Base-by-base conservation (phyloP, 2,113 vertebrate genomes). In the Ancistrus triradiatus region DNA sequence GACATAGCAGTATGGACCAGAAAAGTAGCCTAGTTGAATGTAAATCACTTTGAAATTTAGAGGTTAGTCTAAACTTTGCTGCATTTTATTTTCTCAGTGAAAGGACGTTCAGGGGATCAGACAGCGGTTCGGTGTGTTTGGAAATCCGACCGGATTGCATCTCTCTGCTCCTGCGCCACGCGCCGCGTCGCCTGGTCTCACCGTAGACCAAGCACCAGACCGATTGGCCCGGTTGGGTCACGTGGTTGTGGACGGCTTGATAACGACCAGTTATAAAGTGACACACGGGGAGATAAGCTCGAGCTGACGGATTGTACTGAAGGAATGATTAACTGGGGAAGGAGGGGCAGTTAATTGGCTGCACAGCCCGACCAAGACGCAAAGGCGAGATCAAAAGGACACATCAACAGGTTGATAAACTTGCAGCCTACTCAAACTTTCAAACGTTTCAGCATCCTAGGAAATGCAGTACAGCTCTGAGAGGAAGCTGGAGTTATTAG, bases 191-290 rank as follows among this genome's bases (percentile, higher is more conserved):
- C 43, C 28, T 21, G 6, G 13, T 86, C 83, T 87, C 83, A 86
- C 80, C 81, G 74, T 78, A 85, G 81, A 76, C 76, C 69, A 80
- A 69, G 59, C 73, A 56, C 52, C 31, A 77, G 76, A 73, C n/a
- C 62, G 77, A 88, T 93, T 91, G 91, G 86, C 80, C 77, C 73
- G 63, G 42, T 9, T 5, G 9, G 1, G 21, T 83, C 90, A 90
- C 74, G 63, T 88, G 86, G 62, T 70, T 63, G 63, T 55, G 61
- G 75, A 72, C 80, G 68, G 80, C 80, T 76, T 86, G 89, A 91
- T 91, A 90, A 91, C 83, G 83, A 76, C 88, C 84, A 88, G 93
- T 93, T 93, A 92, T 95, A 96, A 94, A 96, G 88, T 91, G 91
- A 92, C 91, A 94, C 90, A 90, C 83, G 73, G 78, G 78, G 83